Conservation (phyloP, 37 sponge, comb jelly and placozoan species). For the Chondrosia reniformis region DNA sequence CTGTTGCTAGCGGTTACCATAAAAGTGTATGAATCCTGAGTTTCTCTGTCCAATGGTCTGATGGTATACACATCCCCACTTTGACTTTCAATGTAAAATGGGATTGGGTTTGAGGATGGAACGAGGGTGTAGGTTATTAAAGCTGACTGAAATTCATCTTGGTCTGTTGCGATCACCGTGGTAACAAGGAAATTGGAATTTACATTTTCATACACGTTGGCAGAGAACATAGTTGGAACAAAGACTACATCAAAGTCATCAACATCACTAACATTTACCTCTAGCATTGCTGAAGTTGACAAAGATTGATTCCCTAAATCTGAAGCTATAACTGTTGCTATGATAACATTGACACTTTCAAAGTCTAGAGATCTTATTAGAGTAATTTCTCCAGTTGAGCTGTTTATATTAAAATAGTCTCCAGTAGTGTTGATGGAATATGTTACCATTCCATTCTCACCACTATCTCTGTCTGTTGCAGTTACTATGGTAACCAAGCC, state of each 20-base stretch:
- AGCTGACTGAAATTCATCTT: constrained; percentile 42
- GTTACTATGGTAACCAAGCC: neutral
- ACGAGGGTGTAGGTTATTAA: constrained; percentile 25
- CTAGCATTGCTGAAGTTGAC: constrained; percentile 2
- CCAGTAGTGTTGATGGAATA: neutral
- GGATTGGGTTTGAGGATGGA: constrained; percentile 26
- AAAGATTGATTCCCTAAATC: constrained; percentile 43
- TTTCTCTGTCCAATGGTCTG: constrained; percentile 44
- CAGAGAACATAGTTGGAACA: constrained; percentile 21
- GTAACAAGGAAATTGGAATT: constrained; percentile 7
- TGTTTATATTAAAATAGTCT: constrained; percentile 27
- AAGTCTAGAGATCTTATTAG: constrained; percentile 34
- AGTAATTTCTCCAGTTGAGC: constrained; percentile 29
- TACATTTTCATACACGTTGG: constrained; percentile 28
- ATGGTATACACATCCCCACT: constrained; percentile 37
- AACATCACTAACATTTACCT: constrained; percentile 17
- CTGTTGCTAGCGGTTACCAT: constrained; percentile 39
- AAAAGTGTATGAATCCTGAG: constrained; percentile 6
- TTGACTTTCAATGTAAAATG: constrained; percentile 29
- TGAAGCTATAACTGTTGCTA: constrained; percentile 32
- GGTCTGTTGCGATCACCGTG: constrained; percentile 31
- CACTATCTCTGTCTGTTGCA: constrained; percentile 46
- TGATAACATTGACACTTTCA: constrained; percentile 5
- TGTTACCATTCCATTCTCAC: constrained; percentile 4
- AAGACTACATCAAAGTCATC: constrained; percentile 42